A percentile compares a stretch with the other conserved stretches of the same genome.
phyloP scores from a whole-genome alignment of 2,888 invertebrate species.

The Lampropteryx suffumata region DNA sequence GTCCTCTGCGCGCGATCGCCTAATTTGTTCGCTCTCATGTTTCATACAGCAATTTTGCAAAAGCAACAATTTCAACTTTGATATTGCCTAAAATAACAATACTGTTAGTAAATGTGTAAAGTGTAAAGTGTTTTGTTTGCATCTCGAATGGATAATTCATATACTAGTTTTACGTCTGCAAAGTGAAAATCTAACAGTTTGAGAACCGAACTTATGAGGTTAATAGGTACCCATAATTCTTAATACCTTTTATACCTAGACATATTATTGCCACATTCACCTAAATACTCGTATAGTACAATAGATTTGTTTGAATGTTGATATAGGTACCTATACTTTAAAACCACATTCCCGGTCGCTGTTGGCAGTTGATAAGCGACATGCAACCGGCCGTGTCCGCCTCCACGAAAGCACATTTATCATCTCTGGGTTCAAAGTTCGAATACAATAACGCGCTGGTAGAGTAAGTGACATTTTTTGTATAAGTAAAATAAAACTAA shows the following conservation, averaged over 20 bases:
- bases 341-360: constrained; percentile 34
- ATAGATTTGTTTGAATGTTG: neutral
- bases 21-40: constrained; percentile 24
- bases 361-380: constrained; percentile 60
- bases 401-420: constrained; percentile 57
- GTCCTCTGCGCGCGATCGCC: constrained; percentile 22
- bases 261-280: too few species aligned
- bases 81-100: constrained; percentile 7
- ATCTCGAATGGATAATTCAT: constrained; percentile 6
- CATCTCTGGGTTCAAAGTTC: constrained; percentile 67
- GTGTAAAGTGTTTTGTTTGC: constrained; percentile 2
- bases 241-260: too few species aligned
- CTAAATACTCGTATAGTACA: too few species aligned
- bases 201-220: too few species aligned
- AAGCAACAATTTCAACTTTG: constrained; percentile 9
- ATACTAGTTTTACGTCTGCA: too few species aligned
- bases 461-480: constrained; percentile 35
- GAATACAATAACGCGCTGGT: constrained; percentile 51
- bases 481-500: constrained; percentile 15
- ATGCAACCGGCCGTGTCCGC: constrained; percentile 55
- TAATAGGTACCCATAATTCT: too few species aligned
- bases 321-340: neutral
- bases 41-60: constrained; percentile 23
- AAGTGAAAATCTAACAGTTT: too few species aligned
- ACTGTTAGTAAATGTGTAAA: too few species aligned